A percentile compares a stretch with the other conserved stretches of the same genome.
These are phyloP conservation scores for Phrynocephalus guinanensis DNA, from an alignment of 2,797 vertebrate species.

Conservation along the genomic window DNA sequence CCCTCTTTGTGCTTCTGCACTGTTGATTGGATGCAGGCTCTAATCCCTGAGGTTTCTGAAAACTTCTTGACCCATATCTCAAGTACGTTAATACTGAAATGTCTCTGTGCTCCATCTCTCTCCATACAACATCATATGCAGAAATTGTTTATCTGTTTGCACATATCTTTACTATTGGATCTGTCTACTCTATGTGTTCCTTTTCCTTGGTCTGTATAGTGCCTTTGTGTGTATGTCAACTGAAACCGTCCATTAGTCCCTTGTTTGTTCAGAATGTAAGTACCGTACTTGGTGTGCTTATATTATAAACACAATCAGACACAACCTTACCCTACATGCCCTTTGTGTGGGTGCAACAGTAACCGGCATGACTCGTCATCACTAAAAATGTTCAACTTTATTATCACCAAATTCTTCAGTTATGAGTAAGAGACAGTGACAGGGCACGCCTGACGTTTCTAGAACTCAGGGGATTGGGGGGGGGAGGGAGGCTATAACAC, in stretches of 20 bases:
- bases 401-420: slow-evolving; percentile 26
- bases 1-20: neutral
- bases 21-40: neutral
- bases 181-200: neutral
- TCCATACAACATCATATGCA: neutral
- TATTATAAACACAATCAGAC: neutral
- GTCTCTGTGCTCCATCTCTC: too few species aligned
- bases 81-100: neutral
- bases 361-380: neutral
- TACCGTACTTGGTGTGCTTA: neutral
- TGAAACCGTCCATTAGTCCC: neutral
- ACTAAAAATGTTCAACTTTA: neutral
- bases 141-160: neutral
- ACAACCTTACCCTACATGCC: neutral
- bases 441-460: neutral
- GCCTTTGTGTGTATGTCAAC: neutral
- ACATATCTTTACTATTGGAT: neutral
- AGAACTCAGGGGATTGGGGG: neutral
- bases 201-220: neutral
- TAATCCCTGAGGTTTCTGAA: neutral
- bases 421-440: slow-evolving; percentile 15
- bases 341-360: neutral
- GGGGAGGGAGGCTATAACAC: neutral
- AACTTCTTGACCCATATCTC: neutral
- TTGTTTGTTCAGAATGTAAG: neutral